phyloP scores from a whole-genome alignment of 2,113 vertebrate genomes.

The Panurus biarmicus region DNA sequence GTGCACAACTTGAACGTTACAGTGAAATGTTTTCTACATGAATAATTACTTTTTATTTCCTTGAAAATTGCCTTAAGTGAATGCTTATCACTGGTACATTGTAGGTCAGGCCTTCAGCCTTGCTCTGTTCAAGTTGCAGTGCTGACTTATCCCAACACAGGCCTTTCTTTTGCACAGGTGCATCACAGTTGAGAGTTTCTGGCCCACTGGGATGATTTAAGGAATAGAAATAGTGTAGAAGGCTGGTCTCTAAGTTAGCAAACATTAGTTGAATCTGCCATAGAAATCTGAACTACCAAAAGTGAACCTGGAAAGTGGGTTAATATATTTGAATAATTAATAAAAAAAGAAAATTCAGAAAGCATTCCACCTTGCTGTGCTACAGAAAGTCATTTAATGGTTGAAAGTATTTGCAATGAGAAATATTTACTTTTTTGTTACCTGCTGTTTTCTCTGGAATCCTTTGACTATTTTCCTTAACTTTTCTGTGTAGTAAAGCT shows the following conservation, averaged over 20 bases:
- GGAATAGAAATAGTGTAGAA: neutral
- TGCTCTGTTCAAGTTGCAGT: neutral
- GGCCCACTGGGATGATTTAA: neutral
- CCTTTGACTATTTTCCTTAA: slow-evolving; percentile 57
- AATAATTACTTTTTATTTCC: neutral
- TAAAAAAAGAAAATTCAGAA: neutral
- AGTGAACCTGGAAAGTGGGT: neutral
- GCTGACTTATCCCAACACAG: neutral
- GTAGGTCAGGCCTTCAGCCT: neutral
- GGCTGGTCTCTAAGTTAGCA: neutral
- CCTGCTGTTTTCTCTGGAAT: slow-evolving; percentile 33
- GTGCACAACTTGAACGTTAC: neutral
- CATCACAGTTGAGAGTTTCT: neutral
- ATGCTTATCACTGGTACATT: neutral
- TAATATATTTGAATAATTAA: neutral
- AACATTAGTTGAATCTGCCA: neutral
- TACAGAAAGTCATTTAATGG: neutral
- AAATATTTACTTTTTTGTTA: neutral
- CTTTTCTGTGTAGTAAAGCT: slow-evolving; percentile 63
- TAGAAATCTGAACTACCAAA: neutral
- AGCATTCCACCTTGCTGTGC: neutral
- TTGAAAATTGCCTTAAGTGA: neutral
- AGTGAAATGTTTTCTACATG: neutral
- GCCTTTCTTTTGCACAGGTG: neutral
- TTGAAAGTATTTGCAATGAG: neutral